Evolutionary conservation across 2,113 vertebrate genomes (phyloP).

Genomic region (Pteropus alecto): DNA sequence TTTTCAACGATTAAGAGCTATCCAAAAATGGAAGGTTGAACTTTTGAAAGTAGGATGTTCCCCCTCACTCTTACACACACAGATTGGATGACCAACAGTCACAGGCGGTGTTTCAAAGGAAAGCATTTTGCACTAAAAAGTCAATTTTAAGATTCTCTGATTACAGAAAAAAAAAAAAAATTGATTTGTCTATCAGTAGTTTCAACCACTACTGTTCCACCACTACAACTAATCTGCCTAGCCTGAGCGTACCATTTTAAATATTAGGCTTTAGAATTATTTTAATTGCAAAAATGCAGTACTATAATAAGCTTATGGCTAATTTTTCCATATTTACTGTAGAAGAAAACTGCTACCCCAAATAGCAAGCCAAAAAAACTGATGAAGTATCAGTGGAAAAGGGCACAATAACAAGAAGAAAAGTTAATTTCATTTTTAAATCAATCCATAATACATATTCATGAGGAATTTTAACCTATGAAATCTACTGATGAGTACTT

Average conservation of each 20-base stretch:
- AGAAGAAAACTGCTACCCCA: neutral
- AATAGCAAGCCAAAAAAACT: neutral
- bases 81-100: neutral
- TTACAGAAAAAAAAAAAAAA: neutral
- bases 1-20: neutral
- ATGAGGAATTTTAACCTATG: neutral
- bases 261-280: neutral
- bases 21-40: neutral
- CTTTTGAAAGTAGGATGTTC: neutral
- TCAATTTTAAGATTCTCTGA: neutral
- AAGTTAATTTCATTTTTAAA: constrained; percentile 15
- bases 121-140: neutral
- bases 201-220: neutral
- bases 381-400: neutral
- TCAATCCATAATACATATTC: neutral
- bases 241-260: neutral
- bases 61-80: neutral
- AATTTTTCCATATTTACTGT: neutral
- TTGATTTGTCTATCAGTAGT: neutral
- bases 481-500: neutral
- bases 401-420: neutral
- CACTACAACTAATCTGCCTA: neutral
- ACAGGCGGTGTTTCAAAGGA: neutral
- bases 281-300: neutral
- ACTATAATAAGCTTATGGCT: neutral